A percentile compares a stretch with the other conserved stretches of the same genome.
phyloP scores from a whole-genome alignment of 2,888 invertebrate genomes.

The Polyommatus icarus region DNA sequence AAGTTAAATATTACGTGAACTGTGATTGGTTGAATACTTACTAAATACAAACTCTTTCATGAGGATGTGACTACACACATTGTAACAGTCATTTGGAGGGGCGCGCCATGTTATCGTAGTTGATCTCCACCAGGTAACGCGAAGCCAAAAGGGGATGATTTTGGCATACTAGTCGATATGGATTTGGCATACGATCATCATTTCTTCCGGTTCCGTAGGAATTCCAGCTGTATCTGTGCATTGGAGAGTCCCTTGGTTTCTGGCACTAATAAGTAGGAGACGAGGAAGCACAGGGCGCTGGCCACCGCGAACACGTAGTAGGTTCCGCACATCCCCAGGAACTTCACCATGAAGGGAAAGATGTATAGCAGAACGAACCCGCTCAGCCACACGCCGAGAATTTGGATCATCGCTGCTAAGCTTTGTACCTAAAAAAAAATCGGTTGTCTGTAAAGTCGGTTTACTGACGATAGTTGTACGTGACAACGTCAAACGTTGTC shows the following conservation, averaged over 20 bases:
- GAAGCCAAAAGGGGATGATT: too few relatives aligned
- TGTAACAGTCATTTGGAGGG: too few relatives aligned
- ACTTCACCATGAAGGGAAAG: constrained; percentile 37
- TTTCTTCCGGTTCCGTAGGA: constrained; percentile 19
- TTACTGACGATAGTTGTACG: too few relatives aligned
- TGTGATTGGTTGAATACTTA: too few relatives aligned
- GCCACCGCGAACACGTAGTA: constrained; percentile 26
- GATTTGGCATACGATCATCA: background rate
- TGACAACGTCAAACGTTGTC: too few relatives aligned
- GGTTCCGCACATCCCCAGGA: constrained; percentile 21
- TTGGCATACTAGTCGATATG: too few relatives aligned
- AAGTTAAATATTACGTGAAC: too few relatives aligned
- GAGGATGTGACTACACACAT: too few relatives aligned
- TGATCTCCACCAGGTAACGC: too few relatives aligned
- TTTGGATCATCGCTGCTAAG: constrained; percentile 42
- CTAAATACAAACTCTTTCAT: too few relatives aligned
- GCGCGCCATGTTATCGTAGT: too few relatives aligned
- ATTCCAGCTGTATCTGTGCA: constrained; percentile 31
- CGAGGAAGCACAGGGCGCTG: background rate
- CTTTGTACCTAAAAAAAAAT: constrained; percentile 46
- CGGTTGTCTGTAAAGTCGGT: too few relatives aligned
- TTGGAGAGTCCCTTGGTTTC: constrained; percentile 31
- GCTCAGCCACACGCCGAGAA: constrained; percentile 44
- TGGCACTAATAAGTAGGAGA: constrained; percentile 21
- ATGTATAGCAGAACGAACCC: constrained; percentile 44